Conservation (phyloP, 1,140 invertebrate species). For the Aleiodes sp. region DNA sequence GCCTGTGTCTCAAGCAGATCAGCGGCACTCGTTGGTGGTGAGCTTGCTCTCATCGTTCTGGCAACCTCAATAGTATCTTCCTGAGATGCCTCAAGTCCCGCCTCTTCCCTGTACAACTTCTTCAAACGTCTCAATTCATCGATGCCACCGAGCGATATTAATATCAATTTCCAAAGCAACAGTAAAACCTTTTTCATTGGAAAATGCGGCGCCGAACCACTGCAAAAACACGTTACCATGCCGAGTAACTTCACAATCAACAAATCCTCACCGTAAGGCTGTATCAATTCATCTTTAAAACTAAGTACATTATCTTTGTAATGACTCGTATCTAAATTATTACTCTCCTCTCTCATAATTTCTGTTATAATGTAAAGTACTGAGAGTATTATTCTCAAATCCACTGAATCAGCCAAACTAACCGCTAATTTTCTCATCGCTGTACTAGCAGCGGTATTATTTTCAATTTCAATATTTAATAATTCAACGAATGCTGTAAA, state of each 20-base stretch:
- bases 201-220: conserved; percentile 92
- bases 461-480: conserved; percentile 94
- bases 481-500: conserved; percentile 91
- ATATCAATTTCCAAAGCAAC: conserved; percentile 94
- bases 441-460: conserved; percentile 76
- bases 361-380: conserved; percentile 95
- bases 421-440: conserved; percentile 88
- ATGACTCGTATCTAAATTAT: conserved; percentile 72
- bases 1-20: conserved; percentile 92
- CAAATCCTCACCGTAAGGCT: conserved; percentile 78
- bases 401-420: conserved; percentile 89
- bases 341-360: conserved; percentile 80
- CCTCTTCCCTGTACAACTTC: conserved; percentile 74
- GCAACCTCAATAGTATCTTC: conserved; percentile 96
- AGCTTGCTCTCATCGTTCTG: conserved; percentile 91
- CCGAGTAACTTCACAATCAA: conserved; percentile 88
- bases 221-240: conserved; percentile 96
- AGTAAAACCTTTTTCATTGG: conserved; percentile 97
- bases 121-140: conserved; percentile 82
- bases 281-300: conserved; percentile 82
- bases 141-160: conserved; percentile 91
- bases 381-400: conserved; percentile 90
- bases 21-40: conserved; percentile 91
- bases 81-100: conserved; percentile 77
- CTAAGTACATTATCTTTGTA: conserved; percentile 76